Base-by-base conservation (phyloP, 1,140 invertebrate genomes). In the Steinernema khuongi region DNA sequence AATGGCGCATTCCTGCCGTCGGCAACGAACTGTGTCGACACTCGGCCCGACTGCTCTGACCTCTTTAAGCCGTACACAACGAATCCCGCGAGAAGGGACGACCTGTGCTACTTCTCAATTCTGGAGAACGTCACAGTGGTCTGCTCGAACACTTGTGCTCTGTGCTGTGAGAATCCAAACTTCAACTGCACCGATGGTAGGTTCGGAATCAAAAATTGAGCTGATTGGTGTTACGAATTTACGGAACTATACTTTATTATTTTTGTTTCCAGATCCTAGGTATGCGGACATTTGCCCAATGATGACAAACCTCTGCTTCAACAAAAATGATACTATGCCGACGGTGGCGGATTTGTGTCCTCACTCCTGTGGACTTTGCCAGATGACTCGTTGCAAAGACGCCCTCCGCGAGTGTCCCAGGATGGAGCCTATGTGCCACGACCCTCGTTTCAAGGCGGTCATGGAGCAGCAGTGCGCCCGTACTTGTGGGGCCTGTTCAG, bases 141-240 rank as follows among this genome's bases (percentile, higher is more conserved):
- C 14, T 60, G 50, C 22, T 60, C 50, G 50, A 60, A 60, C 4
- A 60, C 50, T 22, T 60, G 50, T 22, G 50, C 50, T 14, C 7
- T 60, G 14, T 60, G 50, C 50, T 60, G 50, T 22, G 50, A 60
- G 50, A 60, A 60, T 60, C 50, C 50, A 26, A 60, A 60, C 26
- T 60, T 60, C 22, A 22, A 60, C 50, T 60, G 50, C 50, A 7
- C 14, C 4, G 50, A 60, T 22, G 11, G 50, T 60, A 60, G n/a
- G 7, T 60, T 14, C 2, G 22, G 14, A 60, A 17, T 60, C 26
- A 14, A 60, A 11, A 14, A 7, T 11, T 60, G n/a, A n/a, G n/a
- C n/a, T n/a, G n/a, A n/a, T n/a, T n/a, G n/a, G n/a, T n/a, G n/a
- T n/a, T n/a, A n/a, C n/a, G n/a, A n/a, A n/a, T n/a, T n/a, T n/a